Evolutionary conservation across 2,797 vertebrate genomes (phyloP).

Genomic region (Intellagama lesueurii): DNA sequence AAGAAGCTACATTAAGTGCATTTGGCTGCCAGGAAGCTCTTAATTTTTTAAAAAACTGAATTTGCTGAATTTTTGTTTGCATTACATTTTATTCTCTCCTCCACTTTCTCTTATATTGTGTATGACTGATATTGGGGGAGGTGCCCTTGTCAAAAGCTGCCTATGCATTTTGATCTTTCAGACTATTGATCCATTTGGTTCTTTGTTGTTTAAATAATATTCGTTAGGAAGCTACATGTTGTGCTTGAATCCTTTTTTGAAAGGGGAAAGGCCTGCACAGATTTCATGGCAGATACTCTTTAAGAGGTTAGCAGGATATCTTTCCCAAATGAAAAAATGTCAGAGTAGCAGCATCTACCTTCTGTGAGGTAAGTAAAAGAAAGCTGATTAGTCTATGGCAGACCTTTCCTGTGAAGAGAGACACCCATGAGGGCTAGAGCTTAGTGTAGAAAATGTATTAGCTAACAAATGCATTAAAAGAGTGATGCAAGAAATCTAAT

Average conservation of each 20-base stretch:
- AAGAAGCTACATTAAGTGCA: not conserved
- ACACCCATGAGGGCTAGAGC: not conserved
- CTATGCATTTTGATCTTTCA: too few relatives aligned
- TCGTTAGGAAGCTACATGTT: too few relatives aligned
- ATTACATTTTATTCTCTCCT: too few relatives aligned
- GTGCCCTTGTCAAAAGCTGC: too few relatives aligned
- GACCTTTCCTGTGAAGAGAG: not conserved
- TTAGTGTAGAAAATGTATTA: not conserved
- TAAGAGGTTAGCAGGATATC: too few relatives aligned
- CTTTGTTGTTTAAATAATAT: not conserved
- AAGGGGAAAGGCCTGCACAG: not conserved
- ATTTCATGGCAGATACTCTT: not conserved
- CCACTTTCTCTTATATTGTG: too few relatives aligned
- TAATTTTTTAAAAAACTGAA: too few relatives aligned
- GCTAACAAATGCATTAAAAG: conserved; percentile 49
- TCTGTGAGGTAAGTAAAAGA: not conserved
- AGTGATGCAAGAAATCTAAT: not conserved
- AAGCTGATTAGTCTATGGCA: not conserved
- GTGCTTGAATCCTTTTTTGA: not conserved
- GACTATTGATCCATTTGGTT: not conserved
- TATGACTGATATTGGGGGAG: too few relatives aligned
- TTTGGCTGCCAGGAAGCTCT: too few relatives aligned
- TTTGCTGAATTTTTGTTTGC: too few relatives aligned
- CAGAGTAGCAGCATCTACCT: not conserved
- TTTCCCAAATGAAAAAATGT: not conserved